phyloP scores from a whole-genome alignment of 2,797 vertebrate genomes.

The Scolopax rusticola region DNA sequence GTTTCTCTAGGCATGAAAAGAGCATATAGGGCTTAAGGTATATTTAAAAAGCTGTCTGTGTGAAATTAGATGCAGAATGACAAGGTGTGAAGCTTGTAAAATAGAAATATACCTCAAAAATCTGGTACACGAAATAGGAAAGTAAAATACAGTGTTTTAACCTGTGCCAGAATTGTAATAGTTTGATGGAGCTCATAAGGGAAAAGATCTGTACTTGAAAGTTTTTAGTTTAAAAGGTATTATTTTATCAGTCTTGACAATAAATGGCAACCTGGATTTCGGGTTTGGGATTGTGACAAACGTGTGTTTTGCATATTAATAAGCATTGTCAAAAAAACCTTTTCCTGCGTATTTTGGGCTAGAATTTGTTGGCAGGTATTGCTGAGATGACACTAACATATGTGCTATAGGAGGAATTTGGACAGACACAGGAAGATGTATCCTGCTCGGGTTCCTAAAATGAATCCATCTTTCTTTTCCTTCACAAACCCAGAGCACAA shows the following conservation, averaged over 20 bases:
- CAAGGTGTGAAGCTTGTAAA: neutral
- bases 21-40: neutral
- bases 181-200: neutral
- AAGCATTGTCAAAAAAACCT: neutral
- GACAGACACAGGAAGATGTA: neutral
- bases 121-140: neutral
- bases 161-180: neutral
- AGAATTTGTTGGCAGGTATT: neutral
- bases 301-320: neutral
- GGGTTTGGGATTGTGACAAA: neutral
- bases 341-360: neutral
- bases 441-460: neutral
- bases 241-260: neutral
- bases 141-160: neutral
- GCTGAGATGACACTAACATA: neutral
- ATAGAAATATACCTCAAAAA: neutral
- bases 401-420: neutral
- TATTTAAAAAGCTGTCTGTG: neutral
- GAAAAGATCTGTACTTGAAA: neutral
- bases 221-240: neutral
- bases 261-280: neutral
- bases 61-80: neutral
- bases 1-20: neutral
- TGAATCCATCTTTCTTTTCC: neutral
- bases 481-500: neutral